A percentile compares a stretch with the other conserved stretches of the same genome.
Evolutionary conservation across 2,113 vertebrate species (phyloP).

Genomic region (Hippocampus barbouri): DNA sequence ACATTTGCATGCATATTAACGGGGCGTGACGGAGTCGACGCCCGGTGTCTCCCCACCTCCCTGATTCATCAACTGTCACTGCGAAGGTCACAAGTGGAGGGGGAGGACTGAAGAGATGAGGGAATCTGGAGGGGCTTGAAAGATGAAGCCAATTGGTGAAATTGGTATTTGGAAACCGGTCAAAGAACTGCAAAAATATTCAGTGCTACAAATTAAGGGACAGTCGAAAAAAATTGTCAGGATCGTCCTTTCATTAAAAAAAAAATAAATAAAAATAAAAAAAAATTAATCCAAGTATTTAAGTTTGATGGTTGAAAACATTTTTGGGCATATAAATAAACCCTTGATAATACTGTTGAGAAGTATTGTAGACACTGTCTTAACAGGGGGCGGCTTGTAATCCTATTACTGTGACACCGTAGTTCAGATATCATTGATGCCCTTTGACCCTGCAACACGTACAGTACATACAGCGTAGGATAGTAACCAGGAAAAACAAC

Average conservation of each 20-base stretch:
- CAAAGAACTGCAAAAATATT: constrained; percentile 1
- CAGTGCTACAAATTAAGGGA: constrained; percentile 9
- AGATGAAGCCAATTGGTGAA: constrained; percentile 12
- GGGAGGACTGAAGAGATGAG: constrained; percentile 13
- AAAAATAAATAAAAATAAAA: constrained; percentile 8
- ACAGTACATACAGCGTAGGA: background rate
- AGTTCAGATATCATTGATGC: constrained; percentile 12
- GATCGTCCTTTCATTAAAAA: background rate
- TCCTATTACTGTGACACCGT: constrained; percentile 19
- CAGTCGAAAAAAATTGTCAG: background rate
- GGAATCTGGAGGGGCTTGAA: constrained; percentile 1
- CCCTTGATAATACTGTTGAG: constrained; percentile 13
- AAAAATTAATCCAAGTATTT: constrained; percentile 12
- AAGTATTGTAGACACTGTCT: constrained; percentile 26
- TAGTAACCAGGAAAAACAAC: constrained; percentile 8
- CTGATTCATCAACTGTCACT: constrained; percentile 75
- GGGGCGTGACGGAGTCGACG: constrained; percentile 62
- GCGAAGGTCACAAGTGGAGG: constrained; percentile 68
- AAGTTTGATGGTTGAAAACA: background rate
- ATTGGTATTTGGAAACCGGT: constrained; percentile 11
- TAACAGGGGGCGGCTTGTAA: constrained; percentile 42
- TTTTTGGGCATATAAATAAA: background rate
- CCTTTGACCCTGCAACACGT: constrained; percentile 29
- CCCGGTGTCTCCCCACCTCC: constrained; percentile 61
- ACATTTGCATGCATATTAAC: constrained; percentile 80